phyloP scores from a whole-genome alignment of 2,113 vertebrate species.

The Picathartes gymnocephalus region DNA sequence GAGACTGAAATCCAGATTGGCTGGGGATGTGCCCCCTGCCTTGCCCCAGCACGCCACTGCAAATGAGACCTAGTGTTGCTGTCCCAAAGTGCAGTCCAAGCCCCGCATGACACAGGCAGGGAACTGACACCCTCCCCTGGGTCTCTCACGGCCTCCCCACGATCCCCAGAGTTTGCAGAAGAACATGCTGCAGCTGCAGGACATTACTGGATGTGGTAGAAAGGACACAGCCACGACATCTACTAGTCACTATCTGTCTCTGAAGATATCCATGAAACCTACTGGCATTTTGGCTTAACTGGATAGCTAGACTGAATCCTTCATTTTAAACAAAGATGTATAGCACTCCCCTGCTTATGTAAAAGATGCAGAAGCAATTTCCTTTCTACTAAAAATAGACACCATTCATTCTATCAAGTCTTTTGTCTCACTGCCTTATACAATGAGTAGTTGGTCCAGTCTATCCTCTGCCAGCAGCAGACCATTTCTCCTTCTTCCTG shows the following conservation, averaged over 20 bases:
- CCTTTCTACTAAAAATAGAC: not conserved
- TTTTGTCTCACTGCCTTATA: not conserved
- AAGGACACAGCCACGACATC: not conserved
- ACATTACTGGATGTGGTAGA: not conserved
- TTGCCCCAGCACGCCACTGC: not conserved
- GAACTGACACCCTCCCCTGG: not conserved
- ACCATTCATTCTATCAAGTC: not conserved
- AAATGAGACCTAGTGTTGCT: not conserved
- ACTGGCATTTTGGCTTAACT: not conserved
- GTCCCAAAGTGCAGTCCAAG: not conserved
- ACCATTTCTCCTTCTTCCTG: not conserved
- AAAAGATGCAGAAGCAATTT: not conserved
- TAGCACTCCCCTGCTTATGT: not conserved
- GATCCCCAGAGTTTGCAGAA: not conserved
- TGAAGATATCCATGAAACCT: not conserved
- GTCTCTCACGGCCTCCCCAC: not conserved
- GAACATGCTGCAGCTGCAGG: not conserved
- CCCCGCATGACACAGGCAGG: not conserved
- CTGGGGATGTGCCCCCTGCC: not conserved
- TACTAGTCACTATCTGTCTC: not conserved
- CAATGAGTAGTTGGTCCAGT: not conserved
- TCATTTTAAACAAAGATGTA: not conserved
- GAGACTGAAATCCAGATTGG: constrained; percentile 2
- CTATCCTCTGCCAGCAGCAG: not conserved
- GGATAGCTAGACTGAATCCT: not conserved